Base-by-base conservation (phyloP, 2,113 vertebrate genomes). In the Morone saxatilis region DNA sequence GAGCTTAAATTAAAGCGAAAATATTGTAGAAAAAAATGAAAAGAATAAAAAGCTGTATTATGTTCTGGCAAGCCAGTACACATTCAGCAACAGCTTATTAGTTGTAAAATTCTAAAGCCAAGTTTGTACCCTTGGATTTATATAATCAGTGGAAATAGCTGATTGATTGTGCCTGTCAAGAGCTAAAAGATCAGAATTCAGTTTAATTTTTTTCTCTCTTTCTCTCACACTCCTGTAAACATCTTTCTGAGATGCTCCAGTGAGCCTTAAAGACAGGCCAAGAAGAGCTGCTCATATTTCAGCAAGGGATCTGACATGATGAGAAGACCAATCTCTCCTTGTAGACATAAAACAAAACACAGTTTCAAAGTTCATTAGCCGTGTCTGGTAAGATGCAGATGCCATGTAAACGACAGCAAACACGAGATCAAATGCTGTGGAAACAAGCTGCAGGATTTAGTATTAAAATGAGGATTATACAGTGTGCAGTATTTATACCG, bases 301-400 rank as follows among this genome's bases (percentile, higher is more conserved):
- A 65, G 31, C 38, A 6, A 43, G 41, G 40, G 50, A 72, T 65
- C 81, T n/a, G 75, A 84, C 76, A 75, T 17, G 59, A 68, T 13
- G 54, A 54, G 56, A 77, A 4, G 59, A 63, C 53, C 67, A 6
- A 62, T 76, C 69, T 53, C 61, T 59, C 54, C 11, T 11, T 20
- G 53, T 38, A 83, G 66, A 85, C 70, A 72, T 59, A 43, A 83
- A 80, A 75, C 59, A 61, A 66, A 70, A 81, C 63, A 41, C 68
- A 45, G 71, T 86, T 86, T 87, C 78, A 86, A 73, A 89, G 86
- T 90, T 92, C 89, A 91, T 91, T 92, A 86, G 75, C 66, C 72
- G 2, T 14, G 69, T 69, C 84, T 83, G 82, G 57, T 59, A 20
- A 66, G 71, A 78, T n/a, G 83, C 88, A 76, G 67, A 78, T 69